Evolutionary conservation across 2,888 invertebrate species (phyloP).

Genomic region (Pristionchus exspectatus): DNA sequence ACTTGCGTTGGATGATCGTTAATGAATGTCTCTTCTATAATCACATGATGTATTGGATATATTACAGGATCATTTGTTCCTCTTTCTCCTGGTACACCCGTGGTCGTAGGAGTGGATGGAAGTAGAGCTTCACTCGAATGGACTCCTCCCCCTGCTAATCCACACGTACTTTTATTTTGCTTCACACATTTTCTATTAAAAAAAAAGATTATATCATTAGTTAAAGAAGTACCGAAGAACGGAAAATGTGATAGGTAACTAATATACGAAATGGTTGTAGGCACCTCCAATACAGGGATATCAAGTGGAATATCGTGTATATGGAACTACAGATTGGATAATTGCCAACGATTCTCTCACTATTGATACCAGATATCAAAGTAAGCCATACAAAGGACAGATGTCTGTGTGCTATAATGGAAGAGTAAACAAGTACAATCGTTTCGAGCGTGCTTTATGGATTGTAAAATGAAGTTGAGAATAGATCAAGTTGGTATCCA

Average conservation of each 20-base stretch:
- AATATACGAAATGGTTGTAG: neutral
- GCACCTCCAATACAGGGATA: conserved; percentile 48
- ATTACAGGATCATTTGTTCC: conserved; percentile 38
- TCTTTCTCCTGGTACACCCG: conserved; percentile 72
- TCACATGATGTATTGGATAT: neutral
- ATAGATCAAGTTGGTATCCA: no score
- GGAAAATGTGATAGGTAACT: neutral
- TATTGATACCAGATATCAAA: conserved; percentile 61
- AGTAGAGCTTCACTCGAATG: conserved; percentile 74
- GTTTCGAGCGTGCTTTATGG: neutral
- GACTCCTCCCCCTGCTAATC: conserved; percentile 69
- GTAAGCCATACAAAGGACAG: conserved; percentile 54
- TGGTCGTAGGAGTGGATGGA: conserved; percentile 71
- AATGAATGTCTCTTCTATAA: no score
- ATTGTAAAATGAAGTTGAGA: no score
- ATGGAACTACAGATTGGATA: conserved; percentile 73
- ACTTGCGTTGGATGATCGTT: no score
- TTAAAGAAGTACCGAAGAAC: neutral
- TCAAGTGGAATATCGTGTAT: conserved; percentile 61
- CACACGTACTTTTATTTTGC: conserved; percentile 42
- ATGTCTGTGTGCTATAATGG: no score
- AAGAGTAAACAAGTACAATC: neutral
- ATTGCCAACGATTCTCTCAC: conserved; percentile 73
- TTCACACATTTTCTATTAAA: neutral
- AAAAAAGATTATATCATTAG: neutral